Base-by-base conservation (phyloP, 2,888 invertebrate genomes). In the Pocota personata region DNA sequence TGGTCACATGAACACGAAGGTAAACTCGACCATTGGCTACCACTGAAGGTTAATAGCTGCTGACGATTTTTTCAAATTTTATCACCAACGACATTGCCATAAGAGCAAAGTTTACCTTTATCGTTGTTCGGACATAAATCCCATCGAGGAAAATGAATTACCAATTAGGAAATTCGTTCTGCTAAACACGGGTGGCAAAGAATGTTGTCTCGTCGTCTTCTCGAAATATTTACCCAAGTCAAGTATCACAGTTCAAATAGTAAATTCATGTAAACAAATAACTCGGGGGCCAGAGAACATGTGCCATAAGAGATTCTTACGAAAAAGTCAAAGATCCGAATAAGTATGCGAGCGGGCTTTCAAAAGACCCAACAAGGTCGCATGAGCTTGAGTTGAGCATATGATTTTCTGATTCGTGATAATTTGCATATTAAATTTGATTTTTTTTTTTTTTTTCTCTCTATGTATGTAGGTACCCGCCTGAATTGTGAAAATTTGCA, bases 341-440 rank as follows among this genome's bases (percentile, higher is more conserved):
- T 32, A 14, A 19, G 37, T 55, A 66, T 52, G 52, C 40, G 32
- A 16, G 21, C 8, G 52, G 27, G 43, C 37, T 76, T 67, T 75
- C 57, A 71, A 58, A 71, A 76, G 57, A 62, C 50, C 27, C 12
- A 55, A 75, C 73, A 79, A 83, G 83, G 83, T 79, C 75, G 58
- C 12, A 37, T 78, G 30, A 30, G 76, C n/a, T n/a, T n/a, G n/a
- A n/a, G n/a, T n/a, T 37, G 12, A 16, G 19, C 24, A 37, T 35
- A 75, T 52, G 62, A 55, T 16, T 60, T 60, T 84, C 52, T 50
- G 62, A 84, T 84, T 71, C n/a, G n/a, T 69, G 30, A 69, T 57
- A 69, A 84, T 84, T 84, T 84, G 71, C 84, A 84, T 84, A 80
- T 76, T 62, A 79, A 80, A 84, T 69, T 75, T 64, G 8, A 43